Base-by-base conservation (phyloP, 2,797 vertebrate species). In the Bovichtus variegatus region DNA sequence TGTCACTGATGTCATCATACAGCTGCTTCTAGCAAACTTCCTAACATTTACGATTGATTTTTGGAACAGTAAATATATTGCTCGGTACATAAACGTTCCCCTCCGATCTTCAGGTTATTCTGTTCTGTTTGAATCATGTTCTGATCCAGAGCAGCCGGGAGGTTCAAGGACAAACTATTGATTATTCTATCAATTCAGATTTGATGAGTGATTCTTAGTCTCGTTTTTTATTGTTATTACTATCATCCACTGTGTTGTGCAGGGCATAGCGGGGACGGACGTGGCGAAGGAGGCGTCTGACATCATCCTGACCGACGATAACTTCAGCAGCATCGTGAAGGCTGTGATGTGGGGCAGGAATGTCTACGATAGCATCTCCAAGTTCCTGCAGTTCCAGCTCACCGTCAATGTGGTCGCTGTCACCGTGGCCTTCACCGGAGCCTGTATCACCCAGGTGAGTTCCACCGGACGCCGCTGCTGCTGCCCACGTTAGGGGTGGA, bases 331-430 rank as follows among this genome's bases (percentile, higher is more conserved):
- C 93, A 99, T 99, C 3, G 98, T 99, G 64, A 99, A 99, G 89
- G 98, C 98, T 0, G 98, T 99, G 27, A 99, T 99, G 98, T 99
- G 98, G 98, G 98, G 98, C 6, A 94, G 98, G 55, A 99, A 99
- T 0, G 97, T 99, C 70, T 99, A 99, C 0, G 98, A 99, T 88
- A 99, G 98, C 86, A 99, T 99, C 91, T 99, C 98, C 71, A 99
- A 99, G 87, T 99, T 99, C 90, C 92, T 99, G 82, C 98, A 99
- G 92, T 99, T 99, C 93, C 98, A 99, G 93, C 96, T 99, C 64
- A 99, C 98, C 0, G 97, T 99, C 68, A 99, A 99, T 0, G 94
- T 99, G 0, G 98, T 99, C 67, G 98, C 98, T 0, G 98, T 99
- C 74, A 98, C 96, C 0, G 98, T 99, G 86, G 98, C 98, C 51